Conservation (phyloP, 2,113 vertebrate genomes). For the Thomomys bottae region DNA sequence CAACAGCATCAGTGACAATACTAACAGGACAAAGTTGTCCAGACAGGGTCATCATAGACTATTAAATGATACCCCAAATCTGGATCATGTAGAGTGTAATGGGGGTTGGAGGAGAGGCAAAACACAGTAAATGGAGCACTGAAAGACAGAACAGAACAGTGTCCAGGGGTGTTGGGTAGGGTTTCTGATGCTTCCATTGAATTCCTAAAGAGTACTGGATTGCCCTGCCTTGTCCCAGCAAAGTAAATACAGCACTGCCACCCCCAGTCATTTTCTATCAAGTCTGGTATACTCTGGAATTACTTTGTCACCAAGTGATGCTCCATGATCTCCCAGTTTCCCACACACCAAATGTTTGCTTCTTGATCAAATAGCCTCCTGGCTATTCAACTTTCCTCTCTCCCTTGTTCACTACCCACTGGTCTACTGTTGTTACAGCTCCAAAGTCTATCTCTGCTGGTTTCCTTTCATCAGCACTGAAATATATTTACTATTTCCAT, state of each 20-base stretch:
- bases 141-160: neutral
- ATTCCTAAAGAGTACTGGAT: neutral
- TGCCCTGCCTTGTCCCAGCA: neutral
- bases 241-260: neutral
- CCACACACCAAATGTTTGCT: neutral
- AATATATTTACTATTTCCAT: neutral
- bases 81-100: neutral
- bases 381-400: too few relatives aligned
- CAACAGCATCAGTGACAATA: neutral
- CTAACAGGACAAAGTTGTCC: neutral
- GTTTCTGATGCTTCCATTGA: neutral
- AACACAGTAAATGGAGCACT: neutral
- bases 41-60: neutral
- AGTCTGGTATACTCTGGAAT: neutral
- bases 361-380: fast-evolving
- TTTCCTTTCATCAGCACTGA: neutral
- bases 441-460: neutral
- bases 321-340: neutral
- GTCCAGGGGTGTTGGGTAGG: neutral
- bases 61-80: neutral
- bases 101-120: neutral
- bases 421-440: neutral
- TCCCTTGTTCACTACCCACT: neutral
- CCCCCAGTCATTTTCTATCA: neutral
- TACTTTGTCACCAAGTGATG: neutral